A percentile compares a stretch with the other conserved stretches of the same genome.
Evolutionary conservation across 2,888 invertebrate genomes (phyloP).

Genomic region (Schizotus pectinicornis): DNA sequence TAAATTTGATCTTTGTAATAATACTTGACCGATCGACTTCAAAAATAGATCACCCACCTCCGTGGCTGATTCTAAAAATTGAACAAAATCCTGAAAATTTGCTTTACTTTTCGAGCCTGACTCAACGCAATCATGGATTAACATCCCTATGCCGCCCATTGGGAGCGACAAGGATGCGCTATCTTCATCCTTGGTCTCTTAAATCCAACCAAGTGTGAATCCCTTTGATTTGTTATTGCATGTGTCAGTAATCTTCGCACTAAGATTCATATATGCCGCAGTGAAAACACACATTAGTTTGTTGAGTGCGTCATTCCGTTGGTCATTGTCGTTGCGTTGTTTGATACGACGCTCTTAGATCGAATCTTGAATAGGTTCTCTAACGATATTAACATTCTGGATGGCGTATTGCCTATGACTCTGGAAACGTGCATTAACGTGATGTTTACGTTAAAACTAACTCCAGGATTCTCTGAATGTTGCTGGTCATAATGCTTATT

Average conservation of each 20-base stretch:
- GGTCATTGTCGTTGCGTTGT: conserved; percentile 66
- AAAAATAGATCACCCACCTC: no score
- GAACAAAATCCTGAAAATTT: no score
- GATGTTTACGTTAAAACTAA: conserved; percentile 58
- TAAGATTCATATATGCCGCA: conserved; percentile 49
- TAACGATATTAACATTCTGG: conserved; percentile 64
- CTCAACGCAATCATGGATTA: no score
- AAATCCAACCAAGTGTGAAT: no score
- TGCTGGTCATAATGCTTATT: conserved; percentile 2
- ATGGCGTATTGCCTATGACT: conserved; percentile 59
- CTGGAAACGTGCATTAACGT: conserved; percentile 55
- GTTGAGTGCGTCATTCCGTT: conserved; percentile 60
- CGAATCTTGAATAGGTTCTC: conserved; percentile 68
- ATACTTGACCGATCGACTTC: no score
- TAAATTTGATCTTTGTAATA: no score
- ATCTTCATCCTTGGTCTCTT: no score
- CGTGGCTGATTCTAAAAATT: no score
- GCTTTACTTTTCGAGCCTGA: no score
- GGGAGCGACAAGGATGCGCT: no score
- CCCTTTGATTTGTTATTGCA: conserved; percentile 5
- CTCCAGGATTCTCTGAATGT: background rate
- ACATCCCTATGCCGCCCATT: no score
- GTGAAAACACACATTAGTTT: conserved; percentile 59
- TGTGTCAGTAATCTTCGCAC: conserved; percentile 13
- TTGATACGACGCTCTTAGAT: conserved; percentile 68